phyloP scores from a whole-genome alignment of 2,888 invertebrate species.

The Eudemis profundana region DNA sequence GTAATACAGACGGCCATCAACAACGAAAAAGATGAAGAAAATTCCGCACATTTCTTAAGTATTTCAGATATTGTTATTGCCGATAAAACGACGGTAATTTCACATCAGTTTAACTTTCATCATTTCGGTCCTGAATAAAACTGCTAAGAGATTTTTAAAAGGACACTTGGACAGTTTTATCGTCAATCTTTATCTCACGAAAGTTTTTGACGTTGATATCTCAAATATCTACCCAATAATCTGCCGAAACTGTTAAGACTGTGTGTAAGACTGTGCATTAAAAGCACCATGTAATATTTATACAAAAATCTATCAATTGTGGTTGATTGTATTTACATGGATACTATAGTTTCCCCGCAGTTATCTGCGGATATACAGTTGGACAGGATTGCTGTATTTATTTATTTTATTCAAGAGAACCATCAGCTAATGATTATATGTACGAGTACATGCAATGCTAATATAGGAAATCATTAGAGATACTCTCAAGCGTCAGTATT shows the following conservation, averaged over 20 bases:
- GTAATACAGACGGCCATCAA: conserved; percentile 60
- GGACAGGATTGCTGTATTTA: too few species aligned
- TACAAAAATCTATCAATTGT: too few species aligned
- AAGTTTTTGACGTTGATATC: conserved; percentile 3
- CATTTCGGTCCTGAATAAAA: conserved; percentile 4
- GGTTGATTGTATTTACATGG: too few species aligned
- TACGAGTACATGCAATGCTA: too few species aligned
- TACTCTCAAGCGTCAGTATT: too few species aligned
- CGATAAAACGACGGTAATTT: conserved; percentile 20
- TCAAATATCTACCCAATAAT: neutral
- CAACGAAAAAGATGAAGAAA: conserved; percentile 63
- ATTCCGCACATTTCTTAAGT: conserved; percentile 64
- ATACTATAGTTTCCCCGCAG: too few species aligned
- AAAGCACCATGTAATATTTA: too few species aligned
- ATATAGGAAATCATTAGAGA: too few species aligned
- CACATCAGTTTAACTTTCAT: neutral
- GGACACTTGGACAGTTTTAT: neutral
- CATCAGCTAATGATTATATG: too few species aligned
- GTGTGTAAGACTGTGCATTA: too few species aligned
- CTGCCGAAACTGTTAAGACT: neutral
- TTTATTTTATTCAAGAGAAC: too few species aligned
- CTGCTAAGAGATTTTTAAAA: conserved; percentile 10
- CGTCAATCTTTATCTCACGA: neutral
- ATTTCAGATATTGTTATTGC: conserved; percentile 11
- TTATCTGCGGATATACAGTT: too few species aligned